These are phyloP conservation scores for Nylanderia fulva DNA, from an alignment of 1,140 invertebrate species.

Conservation along the genomic window DNA sequence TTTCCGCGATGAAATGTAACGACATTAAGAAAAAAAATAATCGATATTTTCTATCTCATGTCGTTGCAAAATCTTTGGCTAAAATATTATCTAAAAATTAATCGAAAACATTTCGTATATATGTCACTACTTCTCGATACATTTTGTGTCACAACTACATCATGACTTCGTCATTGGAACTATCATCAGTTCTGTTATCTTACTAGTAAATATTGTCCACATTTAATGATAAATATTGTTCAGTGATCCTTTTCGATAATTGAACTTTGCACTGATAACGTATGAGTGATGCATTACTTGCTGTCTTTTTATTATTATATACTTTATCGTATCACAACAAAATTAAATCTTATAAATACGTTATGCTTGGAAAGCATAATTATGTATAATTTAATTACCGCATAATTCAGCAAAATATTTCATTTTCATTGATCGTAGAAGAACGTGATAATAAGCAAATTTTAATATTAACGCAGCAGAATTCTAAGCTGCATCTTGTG, in stretches of 20 bases:
- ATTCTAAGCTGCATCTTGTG: not conserved
- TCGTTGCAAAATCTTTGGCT: no score
- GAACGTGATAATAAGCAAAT: not conserved
- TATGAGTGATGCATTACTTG: not conserved
- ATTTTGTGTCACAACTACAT: conserved; percentile 8
- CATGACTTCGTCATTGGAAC: not conserved
- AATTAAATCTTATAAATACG: not conserved
- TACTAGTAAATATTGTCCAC: conserved; percentile 18
- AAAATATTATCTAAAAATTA: not conserved
- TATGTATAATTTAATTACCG: not conserved
- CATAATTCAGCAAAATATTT: not conserved
- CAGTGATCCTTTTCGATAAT: not conserved
- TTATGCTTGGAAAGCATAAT: conserved; percentile 3
- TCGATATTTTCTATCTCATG: not conserved
- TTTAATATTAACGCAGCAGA: not conserved
- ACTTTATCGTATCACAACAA: not conserved
- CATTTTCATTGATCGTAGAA: not conserved
- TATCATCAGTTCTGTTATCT: conserved; percentile 20
- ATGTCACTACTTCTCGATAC: not conserved
- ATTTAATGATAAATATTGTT: conserved; percentile 4
- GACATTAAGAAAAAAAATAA: not conserved
- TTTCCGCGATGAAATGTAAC: not conserved
- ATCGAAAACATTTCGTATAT: not conserved
- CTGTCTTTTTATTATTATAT: conserved; percentile 18
- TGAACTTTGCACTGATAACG: not conserved